These are phyloP conservation scores for Characodon lateralis DNA, from an alignment of 2,797 vertebrate genomes.

Conservation along the genomic window DNA sequence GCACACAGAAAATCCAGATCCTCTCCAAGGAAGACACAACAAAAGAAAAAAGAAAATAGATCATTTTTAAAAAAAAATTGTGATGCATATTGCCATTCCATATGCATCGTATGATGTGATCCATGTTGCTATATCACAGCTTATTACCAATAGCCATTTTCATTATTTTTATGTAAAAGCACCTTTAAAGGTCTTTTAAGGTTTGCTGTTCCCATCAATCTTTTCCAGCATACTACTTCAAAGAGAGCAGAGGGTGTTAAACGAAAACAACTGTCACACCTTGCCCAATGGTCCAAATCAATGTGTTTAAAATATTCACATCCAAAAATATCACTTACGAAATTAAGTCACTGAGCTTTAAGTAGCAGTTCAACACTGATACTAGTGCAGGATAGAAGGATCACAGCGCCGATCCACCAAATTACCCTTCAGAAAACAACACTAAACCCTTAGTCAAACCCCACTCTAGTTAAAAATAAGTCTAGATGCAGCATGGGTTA, in stretches of 20 bases:
- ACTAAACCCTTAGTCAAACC: constrained; percentile 17
- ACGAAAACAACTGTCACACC: constrained; percentile 1
- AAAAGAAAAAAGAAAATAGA: no score
- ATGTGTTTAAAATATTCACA: constrained; percentile 1
- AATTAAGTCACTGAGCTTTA: background rate
- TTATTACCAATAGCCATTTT: background rate
- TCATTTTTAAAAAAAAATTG: no score
- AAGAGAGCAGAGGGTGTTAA: background rate
- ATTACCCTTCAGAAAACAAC: constrained; percentile 14
- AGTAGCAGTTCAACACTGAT: background rate
- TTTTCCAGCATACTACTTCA: constrained; percentile 1
- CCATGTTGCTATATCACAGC: background rate
- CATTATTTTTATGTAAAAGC: background rate
- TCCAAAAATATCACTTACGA: background rate
- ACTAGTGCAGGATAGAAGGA: background rate
- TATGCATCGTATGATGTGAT: no score
- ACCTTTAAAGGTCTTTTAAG: background rate
- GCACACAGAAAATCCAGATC: no score
- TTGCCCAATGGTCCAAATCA: background rate
- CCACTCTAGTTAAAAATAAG: constrained; percentile 34
- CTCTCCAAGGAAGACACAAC: no score
- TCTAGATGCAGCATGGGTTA: constrained; percentile 7
- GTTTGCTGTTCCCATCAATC: background rate
- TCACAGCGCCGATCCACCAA: constrained; percentile 2
- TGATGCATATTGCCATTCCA: no score